These are phyloP conservation scores for Cosmia pyralina DNA, from an alignment of 2,888 invertebrate species.

Conservation along the genomic window DNA sequence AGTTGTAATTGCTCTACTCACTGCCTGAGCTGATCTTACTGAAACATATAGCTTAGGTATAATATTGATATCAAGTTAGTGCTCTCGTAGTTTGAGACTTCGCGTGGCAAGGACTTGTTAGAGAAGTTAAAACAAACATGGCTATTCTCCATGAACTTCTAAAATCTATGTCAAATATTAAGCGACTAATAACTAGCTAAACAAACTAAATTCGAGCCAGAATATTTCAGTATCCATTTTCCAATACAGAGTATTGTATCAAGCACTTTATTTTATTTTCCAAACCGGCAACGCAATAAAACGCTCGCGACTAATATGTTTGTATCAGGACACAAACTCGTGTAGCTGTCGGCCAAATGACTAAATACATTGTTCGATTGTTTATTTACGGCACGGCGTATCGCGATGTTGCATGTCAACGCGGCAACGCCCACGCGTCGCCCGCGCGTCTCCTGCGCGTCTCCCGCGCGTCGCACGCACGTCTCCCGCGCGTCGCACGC, in stretches of 20 bases:
- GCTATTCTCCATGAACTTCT: constrained; percentile 6
- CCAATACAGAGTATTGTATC: constrained; percentile 14
- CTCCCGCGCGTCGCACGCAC: constrained; percentile 25
- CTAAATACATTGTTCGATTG: constrained; percentile 61
- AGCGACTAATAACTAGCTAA: not conserved
- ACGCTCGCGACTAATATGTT: constrained; percentile 45
- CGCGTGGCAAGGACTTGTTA: not conserved
- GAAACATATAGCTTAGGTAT: not conserved
- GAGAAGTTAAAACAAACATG: not conserved
- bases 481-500: constrained; percentile 30
- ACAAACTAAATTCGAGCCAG: constrained; percentile 9
- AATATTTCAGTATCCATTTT: constrained; percentile 25
- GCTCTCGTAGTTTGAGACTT: not conserved
- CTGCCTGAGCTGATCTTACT: not conserved
- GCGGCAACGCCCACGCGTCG: constrained; percentile 26
- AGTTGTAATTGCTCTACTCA: not conserved
- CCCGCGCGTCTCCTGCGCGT: constrained; percentile 28
- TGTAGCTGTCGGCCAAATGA: constrained; percentile 55
- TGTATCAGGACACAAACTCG: constrained; percentile 41
- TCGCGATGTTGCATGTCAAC: constrained; percentile 35
- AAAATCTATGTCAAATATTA: not conserved
- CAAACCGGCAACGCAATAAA: constrained; percentile 50
- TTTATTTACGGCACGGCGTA: constrained; percentile 42
- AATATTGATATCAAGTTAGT: not conserved
- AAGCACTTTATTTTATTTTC: constrained; percentile 42